phyloP scores from a whole-genome alignment of 2,888 invertebrate genomes.

The Cheiracanthium punctorium region DNA sequence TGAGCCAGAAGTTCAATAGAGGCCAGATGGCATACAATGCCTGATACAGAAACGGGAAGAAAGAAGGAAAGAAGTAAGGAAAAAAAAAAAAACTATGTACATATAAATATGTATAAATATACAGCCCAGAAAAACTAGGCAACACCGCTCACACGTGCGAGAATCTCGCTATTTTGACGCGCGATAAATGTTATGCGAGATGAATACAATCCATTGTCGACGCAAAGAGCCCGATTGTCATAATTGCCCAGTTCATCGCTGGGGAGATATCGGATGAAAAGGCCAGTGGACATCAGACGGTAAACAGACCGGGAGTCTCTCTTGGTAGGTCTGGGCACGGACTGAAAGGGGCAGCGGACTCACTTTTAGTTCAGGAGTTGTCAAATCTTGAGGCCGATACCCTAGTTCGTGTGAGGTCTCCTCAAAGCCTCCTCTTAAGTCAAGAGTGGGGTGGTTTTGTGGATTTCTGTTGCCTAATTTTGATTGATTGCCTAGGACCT shows the following conservation, averaged over 20 bases:
- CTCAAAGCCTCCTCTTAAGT: slow-evolving; percentile 26
- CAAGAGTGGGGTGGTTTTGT: slow-evolving; percentile 35
- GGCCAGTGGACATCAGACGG: slow-evolving; percentile 9
- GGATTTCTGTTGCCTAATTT: slow-evolving; percentile 63
- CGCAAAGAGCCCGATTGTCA: slow-evolving; percentile 42
- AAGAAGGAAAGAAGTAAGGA: neutral
- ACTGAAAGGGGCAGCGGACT: neutral
- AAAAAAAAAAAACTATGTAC: no score
- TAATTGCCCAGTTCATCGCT: slow-evolving; percentile 61
- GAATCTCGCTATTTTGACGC: slow-evolving; percentile 24
- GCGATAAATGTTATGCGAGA: slow-evolving; percentile 33
- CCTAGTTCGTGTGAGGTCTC: slow-evolving; percentile 59
- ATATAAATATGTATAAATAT: no score
- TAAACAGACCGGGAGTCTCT: neutral
- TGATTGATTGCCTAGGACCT: slow-evolving; percentile 60
- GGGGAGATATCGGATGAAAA: slow-evolving; percentile 18
- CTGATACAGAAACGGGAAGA: neutral
- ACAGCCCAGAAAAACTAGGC: no score
- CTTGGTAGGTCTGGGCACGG: neutral
- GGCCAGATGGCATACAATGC: slow-evolving; percentile 19
- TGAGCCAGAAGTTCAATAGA: slow-evolving; percentile 21
- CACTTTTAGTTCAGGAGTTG: neutral
- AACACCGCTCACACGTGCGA: neutral
- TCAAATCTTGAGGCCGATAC: slow-evolving; percentile 18
- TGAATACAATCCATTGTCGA: slow-evolving; percentile 22